A percentile compares a stretch with the other conserved stretches of the same genome.
phyloP scores from a whole-genome alignment of 2,888 invertebrate species.

The Tribolium freemani region DNA sequence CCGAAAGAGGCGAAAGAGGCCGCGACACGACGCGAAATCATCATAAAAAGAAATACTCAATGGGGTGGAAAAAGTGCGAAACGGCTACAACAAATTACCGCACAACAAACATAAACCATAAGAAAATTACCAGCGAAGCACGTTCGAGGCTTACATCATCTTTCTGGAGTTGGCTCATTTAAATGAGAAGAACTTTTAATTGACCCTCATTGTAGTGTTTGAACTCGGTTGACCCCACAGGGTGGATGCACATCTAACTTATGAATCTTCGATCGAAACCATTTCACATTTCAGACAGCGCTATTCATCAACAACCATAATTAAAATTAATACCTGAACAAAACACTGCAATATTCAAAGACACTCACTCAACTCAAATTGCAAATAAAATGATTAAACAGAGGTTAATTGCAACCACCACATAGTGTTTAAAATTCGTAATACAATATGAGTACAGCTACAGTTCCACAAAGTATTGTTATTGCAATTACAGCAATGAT shows the following conservation, averaged over 20 bases:
- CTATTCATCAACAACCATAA: conserved; percentile 24
- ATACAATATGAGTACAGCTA: background rate
- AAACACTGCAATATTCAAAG: conserved; percentile 1
- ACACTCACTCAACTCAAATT: background rate
- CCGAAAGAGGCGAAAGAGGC: background rate
- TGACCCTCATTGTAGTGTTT: conserved; percentile 32
- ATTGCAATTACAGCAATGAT: background rate
- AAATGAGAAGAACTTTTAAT: conserved; percentile 34
- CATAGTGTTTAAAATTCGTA: background rate
- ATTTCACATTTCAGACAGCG: background rate
- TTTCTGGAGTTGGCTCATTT: background rate
- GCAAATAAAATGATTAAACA: background rate
- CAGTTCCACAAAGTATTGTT: background rate
- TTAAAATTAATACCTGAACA: conserved; percentile 28
- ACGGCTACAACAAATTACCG: conserved; percentile 1
- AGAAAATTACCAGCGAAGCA: background rate
- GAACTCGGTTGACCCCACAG: conserved; percentile 33
- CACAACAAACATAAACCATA: conserved; percentile 5
- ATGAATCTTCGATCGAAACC: conserved; percentile 32
- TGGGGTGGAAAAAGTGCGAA: conserved; percentile 19
- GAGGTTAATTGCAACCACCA: background rate
- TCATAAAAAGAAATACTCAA: conserved; percentile 24
- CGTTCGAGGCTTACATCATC: conserved; percentile 13
- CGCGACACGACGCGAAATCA: conserved; percentile 24
- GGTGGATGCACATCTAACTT: conserved; percentile 27